phyloP scores from a whole-genome alignment of 2,113 vertebrate species.

The Mesoclemmys tuberculata region DNA sequence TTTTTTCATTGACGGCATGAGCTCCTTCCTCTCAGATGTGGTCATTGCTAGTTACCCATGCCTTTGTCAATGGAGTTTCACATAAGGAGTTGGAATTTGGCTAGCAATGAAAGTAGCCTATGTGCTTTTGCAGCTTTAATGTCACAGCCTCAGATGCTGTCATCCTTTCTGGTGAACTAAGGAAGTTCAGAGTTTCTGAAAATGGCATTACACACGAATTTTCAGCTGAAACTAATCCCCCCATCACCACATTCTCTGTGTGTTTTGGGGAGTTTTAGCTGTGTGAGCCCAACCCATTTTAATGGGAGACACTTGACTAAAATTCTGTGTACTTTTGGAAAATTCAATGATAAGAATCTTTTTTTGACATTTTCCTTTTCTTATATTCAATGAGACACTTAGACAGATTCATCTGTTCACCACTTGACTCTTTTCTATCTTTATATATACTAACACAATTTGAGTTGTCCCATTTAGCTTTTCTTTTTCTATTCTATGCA shows the following conservation, averaged over 20 bases:
- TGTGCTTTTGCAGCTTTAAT: not conserved
- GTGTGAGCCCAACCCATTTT: not conserved
- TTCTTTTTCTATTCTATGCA: not conserved
- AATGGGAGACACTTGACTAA: not conserved
- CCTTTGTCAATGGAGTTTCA: not conserved
- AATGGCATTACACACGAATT: not conserved
- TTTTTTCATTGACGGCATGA: not conserved
- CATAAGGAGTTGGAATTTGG: not conserved
- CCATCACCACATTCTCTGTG: not conserved
- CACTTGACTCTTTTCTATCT: not conserved
- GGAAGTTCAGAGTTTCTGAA: not conserved
- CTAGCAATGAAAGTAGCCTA: not conserved
- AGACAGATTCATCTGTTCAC: not conserved
- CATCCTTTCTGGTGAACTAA: not conserved
- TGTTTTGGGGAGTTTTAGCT: not conserved
- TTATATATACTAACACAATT: not conserved
- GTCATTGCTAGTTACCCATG: not conserved
- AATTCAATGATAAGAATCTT: not conserved
- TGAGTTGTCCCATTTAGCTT: not conserved
- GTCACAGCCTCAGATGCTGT: not conserved
- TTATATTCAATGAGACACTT: not conserved
- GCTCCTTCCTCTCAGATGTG: fast-evolving
- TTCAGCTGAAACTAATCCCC: not conserved
- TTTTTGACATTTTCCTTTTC: not conserved
- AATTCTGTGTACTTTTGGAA: not conserved